Evolutionary conservation across 2,113 vertebrate species (phyloP), one percentile per base, ranked within the genome.

Genomic region (Anolis sagrei): DNA sequence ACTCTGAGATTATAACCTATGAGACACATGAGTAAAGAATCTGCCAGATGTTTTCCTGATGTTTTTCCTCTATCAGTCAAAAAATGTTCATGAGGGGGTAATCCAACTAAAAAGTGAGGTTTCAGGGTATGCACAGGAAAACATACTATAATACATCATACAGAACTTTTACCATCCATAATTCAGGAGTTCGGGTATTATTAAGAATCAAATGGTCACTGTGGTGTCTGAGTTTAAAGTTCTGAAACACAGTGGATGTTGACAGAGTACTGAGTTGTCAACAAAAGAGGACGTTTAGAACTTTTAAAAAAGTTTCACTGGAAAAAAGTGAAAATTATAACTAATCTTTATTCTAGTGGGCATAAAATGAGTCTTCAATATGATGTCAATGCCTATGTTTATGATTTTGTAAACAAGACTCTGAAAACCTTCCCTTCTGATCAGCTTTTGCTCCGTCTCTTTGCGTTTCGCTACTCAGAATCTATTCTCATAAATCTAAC

Each of bases 351-450:
- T n/a, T 44, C 39, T 62, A 81, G n/a, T 64, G 39, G 27, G 39
- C 62, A 68, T 81, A 68, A 44, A 49, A 81, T 49, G 39, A 69
- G 23, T 75, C 70, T 76, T 76, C 27, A 51, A 34, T 68, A 72
- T 70, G 68, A 58, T 34, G 51, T 25, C 34, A 83, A 6, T 73
- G 23, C 54, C 16, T 7, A 27, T 62, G 10, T 69, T 81, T 81
- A 69, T 44, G 49, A 23, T 68, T 81, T 81, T 81, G 79, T 51
- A 83, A 61, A 7, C 81, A 73, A 83, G 34, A 73, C 72, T 74
- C 36, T 83, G 34, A 39, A 25, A 44, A 25, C 5, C 25, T 74
- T 83, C 27, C 68, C 51, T 58, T 34, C 6, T 44, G 13, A 39
- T 61, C 54, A 29, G 3, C 32, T 5, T 27, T 61, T 49, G 32